A percentile compares a stretch with the other conserved stretches of the same genome.
Evolutionary conservation across 2,113 vertebrate species (phyloP).

Genomic region (Toxotes chatareus): DNA sequence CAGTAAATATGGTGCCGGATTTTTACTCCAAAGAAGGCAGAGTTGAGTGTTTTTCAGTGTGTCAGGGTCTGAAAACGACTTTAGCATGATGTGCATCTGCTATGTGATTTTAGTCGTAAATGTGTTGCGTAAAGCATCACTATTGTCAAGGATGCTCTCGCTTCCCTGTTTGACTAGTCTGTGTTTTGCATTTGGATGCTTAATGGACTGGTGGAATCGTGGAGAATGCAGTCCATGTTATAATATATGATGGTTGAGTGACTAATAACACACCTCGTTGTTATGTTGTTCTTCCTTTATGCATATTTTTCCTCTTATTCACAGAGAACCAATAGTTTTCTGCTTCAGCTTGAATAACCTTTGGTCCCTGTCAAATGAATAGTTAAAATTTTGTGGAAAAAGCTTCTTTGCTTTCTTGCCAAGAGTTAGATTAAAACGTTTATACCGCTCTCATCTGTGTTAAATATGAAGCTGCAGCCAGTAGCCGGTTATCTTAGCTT

Average conservation of each 20-base stretch:
- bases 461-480: neutral
- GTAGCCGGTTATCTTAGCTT: too few relatives aligned
- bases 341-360: neutral
- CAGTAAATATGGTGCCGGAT: slow-evolving; percentile 31
- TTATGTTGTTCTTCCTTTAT: slow-evolving; percentile 5
- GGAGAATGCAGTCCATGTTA: slow-evolving; percentile 37
- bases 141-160: slow-evolving; percentile 38
- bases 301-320: slow-evolving; percentile 29
- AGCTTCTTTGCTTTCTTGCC: too few relatives aligned
- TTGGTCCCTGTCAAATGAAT: neutral
- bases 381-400: neutral
- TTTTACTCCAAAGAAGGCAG: slow-evolving; percentile 42
- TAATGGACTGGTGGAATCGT: slow-evolving; percentile 41
- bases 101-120: slow-evolving; percentile 51
- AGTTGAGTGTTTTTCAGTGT: slow-evolving; percentile 56
- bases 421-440: neutral
- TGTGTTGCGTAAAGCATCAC: slow-evolving; percentile 48
- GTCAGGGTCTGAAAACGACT: slow-evolving; percentile 55
- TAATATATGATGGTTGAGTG: slow-evolving; percentile 48
- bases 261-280: slow-evolving; percentile 45
- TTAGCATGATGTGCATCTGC: slow-evolving; percentile 50
- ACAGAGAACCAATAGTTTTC: neutral
- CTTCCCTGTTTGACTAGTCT: slow-evolving; percentile 46
- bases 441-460: neutral
- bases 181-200: slow-evolving; percentile 61